These are phyloP conservation scores for Cepaea hortensis DNA, from an alignment of 2,888 invertebrate species.

Conservation along the genomic window DNA sequence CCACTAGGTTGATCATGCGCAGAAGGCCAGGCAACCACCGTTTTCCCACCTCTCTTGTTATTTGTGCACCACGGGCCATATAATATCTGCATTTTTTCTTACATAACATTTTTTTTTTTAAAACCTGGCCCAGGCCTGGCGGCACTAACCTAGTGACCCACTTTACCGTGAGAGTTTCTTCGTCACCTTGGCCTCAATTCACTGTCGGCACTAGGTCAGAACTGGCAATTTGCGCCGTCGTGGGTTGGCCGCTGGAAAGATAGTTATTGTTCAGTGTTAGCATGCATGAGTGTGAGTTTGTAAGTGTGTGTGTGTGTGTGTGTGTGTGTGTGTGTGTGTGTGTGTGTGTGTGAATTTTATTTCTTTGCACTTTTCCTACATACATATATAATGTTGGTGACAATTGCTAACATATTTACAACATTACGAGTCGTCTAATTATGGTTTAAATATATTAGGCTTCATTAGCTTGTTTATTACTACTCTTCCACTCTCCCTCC, in stretches of 20 bases:
- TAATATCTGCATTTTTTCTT: too few species aligned
- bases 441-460: too few species aligned
- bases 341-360: neutral
- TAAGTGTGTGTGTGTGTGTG: neutral
- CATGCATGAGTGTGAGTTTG: neutral
- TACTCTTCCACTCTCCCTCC: too few species aligned
- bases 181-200: conserved; percentile 41
- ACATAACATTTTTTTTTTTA: neutral
- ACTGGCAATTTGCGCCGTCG: conserved; percentile 33
- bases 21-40: neutral
- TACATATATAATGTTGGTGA: too few species aligned
- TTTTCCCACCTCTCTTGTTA: neutral
- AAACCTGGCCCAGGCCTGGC: neutral
- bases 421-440: too few species aligned
- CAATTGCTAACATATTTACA: too few species aligned
- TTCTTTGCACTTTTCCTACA: too few species aligned
- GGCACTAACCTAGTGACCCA: conserved; percentile 32
- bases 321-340: neutral
- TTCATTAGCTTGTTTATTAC: too few species aligned
- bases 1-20: conserved; percentile 14
- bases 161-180: conserved; percentile 37
- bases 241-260: neutral
- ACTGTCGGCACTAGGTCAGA: conserved; percentile 33
- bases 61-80: neutral
- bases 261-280: neutral